Base-by-base conservation (phyloP, 2,888 invertebrate genomes). In the Ceratothoa steindachneri region DNA sequence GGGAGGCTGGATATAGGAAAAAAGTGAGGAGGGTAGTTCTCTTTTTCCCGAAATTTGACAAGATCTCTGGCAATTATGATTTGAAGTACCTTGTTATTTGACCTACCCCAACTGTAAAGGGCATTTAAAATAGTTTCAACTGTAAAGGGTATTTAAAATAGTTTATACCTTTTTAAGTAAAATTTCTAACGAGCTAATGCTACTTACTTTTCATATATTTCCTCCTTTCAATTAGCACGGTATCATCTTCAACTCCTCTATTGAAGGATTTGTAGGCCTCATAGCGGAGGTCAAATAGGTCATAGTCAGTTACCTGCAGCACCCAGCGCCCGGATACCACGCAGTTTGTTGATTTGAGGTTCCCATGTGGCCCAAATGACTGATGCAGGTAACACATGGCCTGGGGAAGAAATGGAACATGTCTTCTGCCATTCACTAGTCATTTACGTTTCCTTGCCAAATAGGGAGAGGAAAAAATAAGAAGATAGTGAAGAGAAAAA, bases 261-360 rank as follows among this genome's bases (percentile, higher is more conserved):
- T 69, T 53, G 27, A 52, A 69, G 2, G 69, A 27, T 51, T 69
- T 53, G 19, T 27, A 15, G 52, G 52, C 29, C 7, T 51, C 52
- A 1, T 19, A 53, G 71, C 96, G 89, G 83, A 98, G 88, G 84
- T 97, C 95, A 81, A 93, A 91, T 28, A 99, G 89, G 72, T 98
- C 98, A 86, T 95, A 98, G 87, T 99, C 98, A 31, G 97, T 91
- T 71, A 97, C 91, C 88, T 98, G 97, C 71, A 99, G 89, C 85
- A 97, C 94, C 97, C 97, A 99, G 79, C 98, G 89, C 81, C 95
- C 94, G 69, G 97, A 97, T 70, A 99, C 96, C 73, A 99, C 94
- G 87, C 98, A 98, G 87, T 99, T 98, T 81, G 97, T 97, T 77
- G 96, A 96, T 87, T 98, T 98, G 82, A 99, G 89, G 88, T 98